Base-by-base conservation (phyloP, 1,140 invertebrate genomes). In the Pseudomyrmex flavicornis region DNA sequence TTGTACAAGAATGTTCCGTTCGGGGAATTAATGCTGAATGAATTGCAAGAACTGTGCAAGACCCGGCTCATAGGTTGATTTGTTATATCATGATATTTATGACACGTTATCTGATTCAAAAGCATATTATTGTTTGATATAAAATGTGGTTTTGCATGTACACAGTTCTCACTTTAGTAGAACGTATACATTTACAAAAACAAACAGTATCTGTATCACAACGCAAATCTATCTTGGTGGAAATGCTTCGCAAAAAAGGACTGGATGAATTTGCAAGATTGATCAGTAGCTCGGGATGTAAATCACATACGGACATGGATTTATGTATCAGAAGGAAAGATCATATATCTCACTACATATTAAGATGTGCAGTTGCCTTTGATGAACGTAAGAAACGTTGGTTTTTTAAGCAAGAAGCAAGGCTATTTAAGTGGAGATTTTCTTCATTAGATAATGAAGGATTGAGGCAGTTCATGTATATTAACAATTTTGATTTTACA, bases 321-420 rank as follows among this genome's bases (percentile, higher is more conserved):
- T 90, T 96, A 46, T 94, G 96, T 89, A 95, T 96, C 4, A 95
- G 97, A 76, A 95, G 96, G 79, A 95, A 96, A 85, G 99, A 99
- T 94, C 96, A 98, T 91, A 96, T 99, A 62, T 98, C 98, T 2
- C 99, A 99, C 93, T 99, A 98, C 93, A 97, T 99, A 83, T 95
- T 99, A 1, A 95, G 98, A 82, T 94, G 99, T 54, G 98, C 97
- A 5, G 99, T 98, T 95, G 99, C 72, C n/a, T 77, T 73, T 10
- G n/a, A 86, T n/a, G 0, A 0, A 97, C 90, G 95, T 96, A 84
- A 97, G 97, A 26, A 97, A 44, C 95, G 96, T 69, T 99, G 99
- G 98, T 99, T 99, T 92, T 95, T 99, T 13, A 92, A 95, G 26
- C 96, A 98, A 86, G 99, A 99, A 95, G 92, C 97, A 58, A 98